Evolutionary conservation across 1,140 invertebrate species (phyloP), one percentile per base, ranked within the genome.

Genomic region (Drosophila pseudoobscura): DNA sequence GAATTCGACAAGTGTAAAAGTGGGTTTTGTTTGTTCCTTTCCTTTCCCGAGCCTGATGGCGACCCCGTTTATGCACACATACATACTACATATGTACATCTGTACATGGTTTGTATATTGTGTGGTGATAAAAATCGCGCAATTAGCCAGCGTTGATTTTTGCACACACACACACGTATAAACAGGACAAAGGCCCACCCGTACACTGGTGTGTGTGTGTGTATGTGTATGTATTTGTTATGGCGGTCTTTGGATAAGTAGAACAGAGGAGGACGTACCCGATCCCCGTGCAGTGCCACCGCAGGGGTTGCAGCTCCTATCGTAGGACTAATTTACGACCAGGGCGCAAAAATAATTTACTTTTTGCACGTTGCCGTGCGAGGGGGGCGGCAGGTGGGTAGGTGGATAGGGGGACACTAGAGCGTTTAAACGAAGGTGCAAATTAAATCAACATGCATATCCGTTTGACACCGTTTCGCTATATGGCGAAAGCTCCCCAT

Each of bases 371-470:
- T 49, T 39, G 26, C 35, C 9, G 2, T 8, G 26, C 15, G 2
- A 31, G 3, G 26, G 51, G 4, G 5, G 24, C 4, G 24, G 4
- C 5, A 6, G 24, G 24, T 3, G 24, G 24, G 4, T 26, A 6
- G 24, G 24, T 3, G 24, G 24, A 4, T 26, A 5, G 13, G 50
- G 11, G n/a, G 46, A 53, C 53, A 59, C 50, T 43, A 70, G 24
- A 70, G 82, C 78, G 75, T 82, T 87, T 87, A 87, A 87, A 73
- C 72, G 79, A 70, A 88, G 83, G 83, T 88, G 83, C 83, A 88
- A 88, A 88, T 88, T 88, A 88, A 88, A 88, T 88, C 84, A 88
- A 89, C 84, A 88, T 88, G 83, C 83, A 88, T 88, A 89, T 88
- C 83, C 83, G 83, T 79, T 88, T 88, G 84, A 88, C 83, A 88